Evolutionary conservation across 2,113 vertebrate species (phyloP).

Genomic region (Plecotus auritus): DNA sequence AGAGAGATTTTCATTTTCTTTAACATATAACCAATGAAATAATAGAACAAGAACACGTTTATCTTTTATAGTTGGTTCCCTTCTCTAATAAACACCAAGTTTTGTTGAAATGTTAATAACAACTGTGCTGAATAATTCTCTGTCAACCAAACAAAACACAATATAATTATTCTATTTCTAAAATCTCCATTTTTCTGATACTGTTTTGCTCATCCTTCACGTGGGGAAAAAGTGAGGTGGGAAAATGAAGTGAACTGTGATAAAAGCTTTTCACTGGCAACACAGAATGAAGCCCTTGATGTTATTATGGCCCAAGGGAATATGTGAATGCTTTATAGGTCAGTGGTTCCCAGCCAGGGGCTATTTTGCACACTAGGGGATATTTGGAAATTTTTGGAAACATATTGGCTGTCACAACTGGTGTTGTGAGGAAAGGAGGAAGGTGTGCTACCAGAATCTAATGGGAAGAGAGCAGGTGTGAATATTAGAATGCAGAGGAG

Average conservation of each 20-base stretch:
- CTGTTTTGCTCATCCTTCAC: not conserved
- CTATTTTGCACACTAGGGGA: not conserved
- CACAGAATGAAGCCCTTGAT: not conserved
- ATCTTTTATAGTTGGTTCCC: conserved; percentile 56
- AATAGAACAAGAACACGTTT: conserved; percentile 42
- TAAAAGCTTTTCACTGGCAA: not conserved
- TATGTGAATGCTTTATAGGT: not conserved
- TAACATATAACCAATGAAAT: conserved; percentile 39
- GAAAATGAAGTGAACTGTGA: not conserved
- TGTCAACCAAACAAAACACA: conserved; percentile 26
- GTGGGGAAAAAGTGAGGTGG: not conserved
- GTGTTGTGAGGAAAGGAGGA: not conserved
- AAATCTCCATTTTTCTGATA: conserved; percentile 10
- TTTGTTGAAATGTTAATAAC: conserved; percentile 43
- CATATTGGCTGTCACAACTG: not conserved
- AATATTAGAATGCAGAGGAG: not conserved
- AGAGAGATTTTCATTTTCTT: conserved; percentile 55
- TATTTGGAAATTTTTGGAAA: not conserved
- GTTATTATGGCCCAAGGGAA: not conserved
- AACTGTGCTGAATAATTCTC: conserved; percentile 40
- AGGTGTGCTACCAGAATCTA: not conserved
- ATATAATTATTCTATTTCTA: not conserved
- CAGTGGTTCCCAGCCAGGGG: not conserved
- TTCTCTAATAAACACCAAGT: conserved; percentile 31
- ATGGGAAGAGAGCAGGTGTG: not conserved